phyloP scores from a whole-genome alignment of 2,888 invertebrate species.

The Epinotia nisella region DNA sequence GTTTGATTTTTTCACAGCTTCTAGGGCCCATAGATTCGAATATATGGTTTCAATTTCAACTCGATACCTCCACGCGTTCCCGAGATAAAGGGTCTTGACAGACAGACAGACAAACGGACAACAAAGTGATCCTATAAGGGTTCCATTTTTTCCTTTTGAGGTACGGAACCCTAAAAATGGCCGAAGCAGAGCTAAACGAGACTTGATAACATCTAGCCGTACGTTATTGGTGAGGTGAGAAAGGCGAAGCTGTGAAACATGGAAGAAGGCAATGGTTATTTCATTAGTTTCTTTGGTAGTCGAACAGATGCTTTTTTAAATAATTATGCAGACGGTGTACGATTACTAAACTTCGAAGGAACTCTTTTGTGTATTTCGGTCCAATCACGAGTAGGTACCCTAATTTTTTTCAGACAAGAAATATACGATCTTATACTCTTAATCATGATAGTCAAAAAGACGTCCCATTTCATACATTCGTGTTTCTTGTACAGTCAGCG shows the following conservation, averaged over 20 bases:
- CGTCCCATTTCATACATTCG: background rate
- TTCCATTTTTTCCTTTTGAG: too few relatives aligned
- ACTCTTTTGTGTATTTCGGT: too few relatives aligned
- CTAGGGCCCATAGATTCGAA: too few relatives aligned
- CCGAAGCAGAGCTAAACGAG: conserved; percentile 57
- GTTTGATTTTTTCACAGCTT: too few relatives aligned
- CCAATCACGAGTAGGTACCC: background rate
- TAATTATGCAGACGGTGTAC: background rate
- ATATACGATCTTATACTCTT: background rate
- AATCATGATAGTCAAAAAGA: background rate
- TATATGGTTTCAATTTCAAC: too few relatives aligned
- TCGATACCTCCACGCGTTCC: too few relatives aligned
- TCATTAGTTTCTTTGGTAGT: conserved; percentile 30
- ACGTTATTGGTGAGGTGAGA: conserved; percentile 58
- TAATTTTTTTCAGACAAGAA: too few relatives aligned
- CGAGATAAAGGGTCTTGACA: too few relatives aligned
- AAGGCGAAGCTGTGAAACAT: conserved; percentile 40
- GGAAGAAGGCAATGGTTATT: conserved; percentile 49
- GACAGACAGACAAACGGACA: too few relatives aligned
- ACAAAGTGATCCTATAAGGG: too few relatives aligned
- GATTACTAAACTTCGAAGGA: too few relatives aligned
- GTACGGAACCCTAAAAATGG: too few relatives aligned
- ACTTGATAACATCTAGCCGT: conserved; percentile 63
- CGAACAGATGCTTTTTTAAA: background rate
- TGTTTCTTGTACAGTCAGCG: conserved; percentile 8